Evolutionary conservation across 2,888 invertebrate species (phyloP).

Genomic region (Malthinus flaveolus): DNA sequence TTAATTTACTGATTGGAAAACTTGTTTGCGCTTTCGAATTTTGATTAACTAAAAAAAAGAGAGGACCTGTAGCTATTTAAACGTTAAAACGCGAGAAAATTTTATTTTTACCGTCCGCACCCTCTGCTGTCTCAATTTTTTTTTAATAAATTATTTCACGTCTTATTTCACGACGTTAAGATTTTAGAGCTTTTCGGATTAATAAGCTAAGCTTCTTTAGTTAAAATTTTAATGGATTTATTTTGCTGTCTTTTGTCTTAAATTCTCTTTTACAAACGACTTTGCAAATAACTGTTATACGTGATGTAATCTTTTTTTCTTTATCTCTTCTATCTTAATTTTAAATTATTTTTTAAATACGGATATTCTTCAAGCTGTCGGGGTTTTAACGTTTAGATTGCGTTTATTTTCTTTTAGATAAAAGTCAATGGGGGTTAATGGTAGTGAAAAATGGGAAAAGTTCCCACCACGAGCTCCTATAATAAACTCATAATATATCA

Average conservation of each 20-base stretch:
- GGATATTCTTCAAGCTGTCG: no score
- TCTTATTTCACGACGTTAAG: constrained; percentile 1
- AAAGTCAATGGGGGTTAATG: no score
- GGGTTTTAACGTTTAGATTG: no score
- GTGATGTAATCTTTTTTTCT: neutral
- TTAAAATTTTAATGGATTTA: constrained; percentile 18
- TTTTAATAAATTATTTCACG: constrained; percentile 1
- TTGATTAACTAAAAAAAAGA: constrained; percentile 24
- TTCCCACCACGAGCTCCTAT: no score
- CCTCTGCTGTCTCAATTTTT: neutral
- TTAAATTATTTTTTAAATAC: no score
- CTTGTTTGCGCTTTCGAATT: constrained; percentile 30
- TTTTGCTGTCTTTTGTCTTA: constrained; percentile 17
- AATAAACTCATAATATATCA: no score
- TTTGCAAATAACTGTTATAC: constrained; percentile 3
- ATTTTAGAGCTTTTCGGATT: constrained; percentile 6
- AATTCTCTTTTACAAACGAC: constrained; percentile 5
- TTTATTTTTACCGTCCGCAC: neutral
- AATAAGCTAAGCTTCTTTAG: constrained; percentile 13
- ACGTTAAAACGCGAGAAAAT: neutral
- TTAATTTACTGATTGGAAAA: constrained; percentile 38
- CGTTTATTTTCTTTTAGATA: no score
- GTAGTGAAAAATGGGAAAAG: no score
- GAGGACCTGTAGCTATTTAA: neutral
- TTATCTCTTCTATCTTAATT: neutral